phyloP scores from a whole-genome alignment of 2,888 invertebrate genomes.

The Cerastoderma edule region DNA sequence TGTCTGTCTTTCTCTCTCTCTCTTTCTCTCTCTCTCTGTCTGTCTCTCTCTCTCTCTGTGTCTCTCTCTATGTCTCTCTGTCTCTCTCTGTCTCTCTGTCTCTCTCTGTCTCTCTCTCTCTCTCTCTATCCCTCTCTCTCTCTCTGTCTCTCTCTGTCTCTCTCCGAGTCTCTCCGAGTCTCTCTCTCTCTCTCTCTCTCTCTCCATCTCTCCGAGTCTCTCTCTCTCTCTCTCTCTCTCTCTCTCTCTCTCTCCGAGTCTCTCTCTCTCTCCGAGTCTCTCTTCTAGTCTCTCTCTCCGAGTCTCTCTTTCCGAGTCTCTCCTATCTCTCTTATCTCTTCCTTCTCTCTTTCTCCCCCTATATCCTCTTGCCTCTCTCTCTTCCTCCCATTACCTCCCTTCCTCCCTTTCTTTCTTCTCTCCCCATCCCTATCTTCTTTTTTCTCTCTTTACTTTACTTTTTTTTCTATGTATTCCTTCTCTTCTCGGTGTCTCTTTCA shows the following conservation, averaged over 20 bases:
- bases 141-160: conserved; percentile 19
- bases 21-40: conserved; percentile 13
- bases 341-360: conserved; percentile 17
- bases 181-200: too few relatives aligned
- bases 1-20: too few relatives aligned
- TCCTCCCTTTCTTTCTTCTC: neutral
- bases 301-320: conserved; percentile 14
- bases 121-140: too few relatives aligned
- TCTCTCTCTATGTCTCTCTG: too few relatives aligned
- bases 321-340: conserved; percentile 8
- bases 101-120: conserved; percentile 7
- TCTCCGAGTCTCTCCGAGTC: conserved; percentile 16
- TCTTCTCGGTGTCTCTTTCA: too few relatives aligned
- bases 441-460: too few relatives aligned
- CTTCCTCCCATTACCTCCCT: too few relatives aligned
- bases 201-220: too few relatives aligned
- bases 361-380: neutral
- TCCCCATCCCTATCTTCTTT: too few relatives aligned
- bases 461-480: too few relatives aligned
- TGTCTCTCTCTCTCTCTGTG: conserved; percentile 15
- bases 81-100: conserved; percentile 18
- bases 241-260: conserved; percentile 24
- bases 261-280: too few relatives aligned
- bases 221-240: conserved; percentile 26
- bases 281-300: too few relatives aligned